Conservation (phyloP, 1,140 invertebrate species). For the Caerostris darwini region DNA sequence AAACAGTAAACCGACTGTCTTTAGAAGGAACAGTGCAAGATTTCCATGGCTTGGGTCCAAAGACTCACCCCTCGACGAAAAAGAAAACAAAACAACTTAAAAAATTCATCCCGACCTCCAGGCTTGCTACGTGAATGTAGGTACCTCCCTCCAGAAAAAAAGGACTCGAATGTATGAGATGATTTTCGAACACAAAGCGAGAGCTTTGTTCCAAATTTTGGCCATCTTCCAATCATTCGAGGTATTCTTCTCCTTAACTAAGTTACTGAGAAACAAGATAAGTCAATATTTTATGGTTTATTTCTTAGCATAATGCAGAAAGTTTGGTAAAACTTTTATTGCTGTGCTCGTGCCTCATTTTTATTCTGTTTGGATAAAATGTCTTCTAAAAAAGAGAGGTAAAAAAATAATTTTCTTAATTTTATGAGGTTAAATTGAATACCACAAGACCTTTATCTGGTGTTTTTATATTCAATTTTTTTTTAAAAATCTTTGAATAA, state of each 20-base stretch:
- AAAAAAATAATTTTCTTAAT: not conserved
- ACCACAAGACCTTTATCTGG: not conserved
- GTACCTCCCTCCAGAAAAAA: not conserved
- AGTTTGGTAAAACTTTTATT: conserved; percentile 12
- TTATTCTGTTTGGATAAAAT: conserved; percentile 5
- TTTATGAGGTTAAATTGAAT: not conserved
- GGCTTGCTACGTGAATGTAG: not conserved
- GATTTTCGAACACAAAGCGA: not conserved
- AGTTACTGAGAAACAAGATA: conserved; percentile 40
- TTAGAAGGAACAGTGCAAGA: not conserved
- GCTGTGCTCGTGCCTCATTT: not conserved
- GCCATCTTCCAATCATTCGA: not conserved
- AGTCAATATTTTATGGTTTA: conserved; percentile 47
- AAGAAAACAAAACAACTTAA: not conserved
- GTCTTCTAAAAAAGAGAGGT: not conserved
- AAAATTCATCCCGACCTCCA: not conserved
- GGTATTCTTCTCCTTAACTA: conserved; percentile 25
- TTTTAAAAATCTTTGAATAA: too few relatives aligned
- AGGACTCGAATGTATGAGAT: conserved; percentile 30
- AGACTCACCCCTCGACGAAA: not conserved
- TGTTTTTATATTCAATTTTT: too few relatives aligned
- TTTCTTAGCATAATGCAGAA: conserved; percentile 8
- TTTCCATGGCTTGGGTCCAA: conserved; percentile 35
- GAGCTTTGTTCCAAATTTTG: conserved; percentile 19
- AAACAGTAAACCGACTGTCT: not conserved